phyloP scores from a whole-genome alignment of 2,113 vertebrate species.

The Ginglymostoma cirratum region DNA sequence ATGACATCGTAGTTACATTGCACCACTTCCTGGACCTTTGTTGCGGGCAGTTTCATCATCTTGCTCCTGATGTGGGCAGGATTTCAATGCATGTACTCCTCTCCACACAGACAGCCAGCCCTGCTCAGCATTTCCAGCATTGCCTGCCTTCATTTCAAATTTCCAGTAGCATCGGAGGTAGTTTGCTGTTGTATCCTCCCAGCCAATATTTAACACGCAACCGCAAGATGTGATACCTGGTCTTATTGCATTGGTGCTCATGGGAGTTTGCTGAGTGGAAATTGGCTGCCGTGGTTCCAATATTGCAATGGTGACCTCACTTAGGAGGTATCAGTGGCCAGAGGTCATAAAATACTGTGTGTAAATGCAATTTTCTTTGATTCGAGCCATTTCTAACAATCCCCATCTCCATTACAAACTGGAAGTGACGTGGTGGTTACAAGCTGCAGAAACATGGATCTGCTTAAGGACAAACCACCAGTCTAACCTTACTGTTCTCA shows the following conservation, averaged over 20 bases:
- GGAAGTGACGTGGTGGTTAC: neutral
- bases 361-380: neutral
- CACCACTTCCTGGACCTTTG: neutral
- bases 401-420: neutral
- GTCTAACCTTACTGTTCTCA: neutral
- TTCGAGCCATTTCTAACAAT: neutral
- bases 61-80: neutral
- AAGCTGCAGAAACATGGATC: neutral
- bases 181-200: no score
- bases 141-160: no score
- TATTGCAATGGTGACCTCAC: neutral
- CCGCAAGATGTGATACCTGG: neutral
- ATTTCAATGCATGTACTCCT: no score
- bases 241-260: neutral
- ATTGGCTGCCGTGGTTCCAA: neutral
- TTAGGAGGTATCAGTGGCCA: neutral
- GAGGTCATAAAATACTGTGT: no score
- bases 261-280: neutral
- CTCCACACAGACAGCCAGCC: no score
- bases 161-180: no score
- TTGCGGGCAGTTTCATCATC: neutral
- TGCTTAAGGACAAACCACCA: neutral
- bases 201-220: neutral
- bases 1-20: neutral
- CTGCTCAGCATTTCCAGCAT: no score